These are phyloP conservation scores for Diorhabda carinulata DNA, from an alignment of 1,140 invertebrate genomes.

Conservation along the genomic window DNA sequence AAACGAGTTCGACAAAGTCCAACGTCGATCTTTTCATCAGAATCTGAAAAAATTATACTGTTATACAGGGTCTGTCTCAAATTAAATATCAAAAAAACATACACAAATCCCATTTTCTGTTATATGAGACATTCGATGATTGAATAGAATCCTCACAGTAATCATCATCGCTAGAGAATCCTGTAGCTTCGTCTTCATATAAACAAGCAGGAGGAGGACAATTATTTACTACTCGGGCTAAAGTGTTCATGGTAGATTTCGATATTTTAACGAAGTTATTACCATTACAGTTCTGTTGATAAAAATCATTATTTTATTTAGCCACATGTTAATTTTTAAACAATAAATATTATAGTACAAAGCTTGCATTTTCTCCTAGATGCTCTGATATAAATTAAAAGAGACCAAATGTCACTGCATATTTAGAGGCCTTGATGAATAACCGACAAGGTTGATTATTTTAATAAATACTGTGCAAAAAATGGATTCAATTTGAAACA, in stretches of 20 bases:
- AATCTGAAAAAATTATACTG: conserved; percentile 31
- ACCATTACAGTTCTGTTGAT: conserved; percentile 54
- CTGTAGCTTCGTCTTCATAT: conserved; percentile 41
- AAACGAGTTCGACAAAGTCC: conserved; percentile 46
- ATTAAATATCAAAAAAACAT: conserved; percentile 14
- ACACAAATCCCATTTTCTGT: conserved; percentile 40
- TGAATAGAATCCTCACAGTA: conserved; percentile 38
- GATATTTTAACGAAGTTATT: conserved; percentile 54
- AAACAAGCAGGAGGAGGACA: conserved; percentile 20
- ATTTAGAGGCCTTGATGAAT: too few relatives aligned
- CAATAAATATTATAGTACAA: too few relatives aligned
- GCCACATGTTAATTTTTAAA: too few relatives aligned
- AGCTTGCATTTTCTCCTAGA: too few relatives aligned
- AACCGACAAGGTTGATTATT: too few relatives aligned
- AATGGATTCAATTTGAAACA: too few relatives aligned
- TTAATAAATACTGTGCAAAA: too few relatives aligned
- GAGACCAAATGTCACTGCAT: too few relatives aligned
- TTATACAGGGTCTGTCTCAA: not conserved
- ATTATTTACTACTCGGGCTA: conserved; percentile 35
- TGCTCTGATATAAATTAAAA: too few relatives aligned
- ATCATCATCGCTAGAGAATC: conserved; percentile 44
- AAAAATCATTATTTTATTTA: too few relatives aligned
- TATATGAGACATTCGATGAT: conserved; percentile 33
- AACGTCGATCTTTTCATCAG: conserved; percentile 45
- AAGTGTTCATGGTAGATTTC: conserved; percentile 48